A percentile compares a stretch with the other conserved stretches of the same genome.
phyloP scores from a whole-genome alignment of 2,113 vertebrate genomes.

The Notarius quadriscutis region DNA sequence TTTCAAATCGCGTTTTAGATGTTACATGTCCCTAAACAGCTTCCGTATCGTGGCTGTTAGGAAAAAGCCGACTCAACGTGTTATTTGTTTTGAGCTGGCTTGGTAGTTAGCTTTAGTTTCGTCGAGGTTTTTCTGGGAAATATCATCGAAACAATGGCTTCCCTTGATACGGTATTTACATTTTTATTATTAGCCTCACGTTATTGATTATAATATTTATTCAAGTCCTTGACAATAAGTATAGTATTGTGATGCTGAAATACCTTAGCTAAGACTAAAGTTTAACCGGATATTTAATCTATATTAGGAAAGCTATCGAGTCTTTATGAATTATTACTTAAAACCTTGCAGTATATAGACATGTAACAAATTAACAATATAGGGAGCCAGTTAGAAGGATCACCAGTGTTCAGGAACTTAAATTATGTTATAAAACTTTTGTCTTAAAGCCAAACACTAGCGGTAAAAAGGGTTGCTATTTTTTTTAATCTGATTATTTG shows the following conservation, averaged over 20 bases:
- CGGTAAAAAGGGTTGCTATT: not conserved
- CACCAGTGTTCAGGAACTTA: not conserved
- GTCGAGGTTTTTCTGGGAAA: not conserved
- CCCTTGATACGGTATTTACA: not conserved
- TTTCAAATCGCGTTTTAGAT: slow-evolving; percentile 15
- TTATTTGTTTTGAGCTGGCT: slow-evolving; percentile 48
- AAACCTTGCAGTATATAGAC: not conserved
- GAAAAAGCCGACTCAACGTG: slow-evolving; percentile 7
- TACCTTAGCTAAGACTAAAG: not conserved
- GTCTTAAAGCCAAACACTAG: not conserved
- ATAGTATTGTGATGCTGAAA: not conserved
- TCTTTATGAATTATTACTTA: not conserved
- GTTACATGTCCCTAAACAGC: not conserved
- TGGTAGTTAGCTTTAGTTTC: slow-evolving; percentile 1
- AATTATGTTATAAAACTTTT: not conserved
- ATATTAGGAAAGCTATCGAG: not conserved
- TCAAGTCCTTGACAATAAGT: not conserved
- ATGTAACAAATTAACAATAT: not conserved
- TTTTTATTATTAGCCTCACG: not conserved
- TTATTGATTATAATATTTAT: not conserved
- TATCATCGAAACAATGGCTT: slow-evolving; percentile 26
- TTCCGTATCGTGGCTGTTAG: slow-evolving; percentile 7
- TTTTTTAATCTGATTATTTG: not conserved
- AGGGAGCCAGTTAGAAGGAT: not conserved
- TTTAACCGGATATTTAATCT: not conserved